Base-by-base conservation (phyloP, 2,888 invertebrate genomes). In the Fissipunctia ypsillon region DNA sequence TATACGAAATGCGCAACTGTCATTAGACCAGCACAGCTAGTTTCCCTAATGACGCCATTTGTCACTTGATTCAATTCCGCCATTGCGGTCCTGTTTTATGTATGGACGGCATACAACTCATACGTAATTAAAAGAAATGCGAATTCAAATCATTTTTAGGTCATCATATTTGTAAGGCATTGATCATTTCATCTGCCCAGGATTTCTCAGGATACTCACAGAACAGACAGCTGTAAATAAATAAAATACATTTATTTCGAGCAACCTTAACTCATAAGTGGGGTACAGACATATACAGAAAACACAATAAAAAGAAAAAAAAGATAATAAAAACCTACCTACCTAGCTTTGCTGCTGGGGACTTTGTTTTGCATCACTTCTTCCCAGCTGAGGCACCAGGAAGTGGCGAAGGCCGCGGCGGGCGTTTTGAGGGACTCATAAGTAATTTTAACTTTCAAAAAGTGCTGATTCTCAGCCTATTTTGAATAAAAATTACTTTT, bases 21-120 rank as follows among this genome's bases (percentile, higher is more conserved):
- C 76, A 76, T 80, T 70, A 80, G 63, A 56, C 38, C 7, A 48
- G 69, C 1, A 2, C 31, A 25, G 57, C 74, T 57, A n/a, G 70
- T 76, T 67, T 43, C 1, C 56, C 12, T 83, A 78, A 78, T 69
- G 73, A 81, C 73, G 73, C 71, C 66, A 72, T 81, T 76, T 73
- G 63, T 73, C 67, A 67, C 50, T 70, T 12, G 69, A 69, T 78
- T 75, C 74, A 80, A 83, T 83, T 83, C 56, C 64, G 74, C 63
- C 78, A 74, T 79, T 65, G 63, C 52, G 16, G 52, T 31, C 14
- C 25, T 28, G n/a, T 43, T 0, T 71, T 59, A 77, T 48, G 28
- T 54, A 71, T 54, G 71, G 28, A 31, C 50, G 48, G 57, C 61
- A 67, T 52, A 38, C 43, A 43, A 77, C 48, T 48, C 60, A 60